These are phyloP conservation scores for Serinus canaria DNA, from an alignment of 2,113 vertebrate genomes.

Conservation along the genomic window DNA sequence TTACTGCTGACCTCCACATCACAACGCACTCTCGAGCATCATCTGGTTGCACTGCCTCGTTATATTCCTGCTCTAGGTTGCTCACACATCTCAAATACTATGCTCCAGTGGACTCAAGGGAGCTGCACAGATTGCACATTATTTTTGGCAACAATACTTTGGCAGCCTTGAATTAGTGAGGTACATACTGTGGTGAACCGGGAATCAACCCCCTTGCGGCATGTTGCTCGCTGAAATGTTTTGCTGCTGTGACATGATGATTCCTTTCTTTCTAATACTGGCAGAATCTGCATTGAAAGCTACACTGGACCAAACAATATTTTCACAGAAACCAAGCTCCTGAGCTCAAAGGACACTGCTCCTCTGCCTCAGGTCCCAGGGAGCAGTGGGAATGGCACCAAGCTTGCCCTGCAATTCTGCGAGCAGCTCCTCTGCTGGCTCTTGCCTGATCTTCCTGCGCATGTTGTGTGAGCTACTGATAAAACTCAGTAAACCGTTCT, in stretches of 20 bases:
- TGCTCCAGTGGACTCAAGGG: not conserved
- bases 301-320: constrained; percentile 26
- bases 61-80: not conserved
- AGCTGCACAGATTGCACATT: not conserved
- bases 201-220: not conserved
- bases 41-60: not conserved
- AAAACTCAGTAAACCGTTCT: constrained; percentile 80
- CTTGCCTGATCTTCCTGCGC: constrained; percentile 28
- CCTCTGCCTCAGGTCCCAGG: not conserved
- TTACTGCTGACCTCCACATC: not conserved
- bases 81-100: not conserved
- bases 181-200: not conserved
- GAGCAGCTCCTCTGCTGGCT: constrained; percentile 33
- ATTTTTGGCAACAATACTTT: constrained; percentile 35
- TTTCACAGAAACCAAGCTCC: constrained; percentile 45
- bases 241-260: not conserved
- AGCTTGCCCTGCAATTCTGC: not conserved
- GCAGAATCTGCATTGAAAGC: constrained; percentile 24
- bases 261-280: constrained; percentile 17
- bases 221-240: not conserved
- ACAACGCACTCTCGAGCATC: not conserved
- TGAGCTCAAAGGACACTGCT: constrained; percentile 15
- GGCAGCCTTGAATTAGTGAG: constrained; percentile 6
- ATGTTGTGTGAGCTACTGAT: constrained; percentile 70
- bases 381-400: not conserved